Evolutionary conservation across 2,888 invertebrate species (phyloP).

Genomic region (Barypeithes pellucidus): DNA sequence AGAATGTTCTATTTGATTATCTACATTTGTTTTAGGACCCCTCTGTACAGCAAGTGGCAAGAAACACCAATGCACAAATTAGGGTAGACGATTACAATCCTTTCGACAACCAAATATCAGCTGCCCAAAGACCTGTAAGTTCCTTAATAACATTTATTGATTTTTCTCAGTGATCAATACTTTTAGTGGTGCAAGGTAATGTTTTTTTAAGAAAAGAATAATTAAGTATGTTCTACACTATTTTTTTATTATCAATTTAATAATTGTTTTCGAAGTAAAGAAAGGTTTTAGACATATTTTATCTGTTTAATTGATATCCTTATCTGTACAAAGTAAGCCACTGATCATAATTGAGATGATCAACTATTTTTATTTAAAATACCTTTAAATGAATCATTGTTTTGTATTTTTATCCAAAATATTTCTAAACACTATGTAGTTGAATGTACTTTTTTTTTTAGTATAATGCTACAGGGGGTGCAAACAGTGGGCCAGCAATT

Average conservation of each 20-base stretch:
- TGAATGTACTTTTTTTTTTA: not conserved
- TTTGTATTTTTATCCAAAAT: not conserved
- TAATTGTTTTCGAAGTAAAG: slow-evolving; percentile 6
- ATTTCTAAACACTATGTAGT: no score
- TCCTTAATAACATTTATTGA: slow-evolving; percentile 19
- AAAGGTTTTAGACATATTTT: not conserved
- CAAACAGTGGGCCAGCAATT: slow-evolving; percentile 81
- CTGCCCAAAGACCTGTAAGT: slow-evolving; percentile 64
- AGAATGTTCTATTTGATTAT: slow-evolving; percentile 26
- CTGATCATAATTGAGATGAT: slow-evolving; percentile 4
- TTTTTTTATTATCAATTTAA: no score
- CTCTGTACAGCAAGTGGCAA: slow-evolving; percentile 92
- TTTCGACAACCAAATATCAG: slow-evolving; percentile 79
- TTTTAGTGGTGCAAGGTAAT: slow-evolving; percentile 1
- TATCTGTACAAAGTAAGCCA: slow-evolving; percentile 7
- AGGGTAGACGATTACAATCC: slow-evolving; percentile 97
- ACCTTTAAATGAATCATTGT: slow-evolving; percentile 1
- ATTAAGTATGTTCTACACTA: not conserved
- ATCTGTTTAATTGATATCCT: slow-evolving; percentile 7
- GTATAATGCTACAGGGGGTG: slow-evolving; percentile 28
- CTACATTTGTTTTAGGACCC: slow-evolving; percentile 83
- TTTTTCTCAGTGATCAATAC: not conserved
- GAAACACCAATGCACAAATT: slow-evolving; percentile 80
- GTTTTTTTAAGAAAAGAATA: slow-evolving; percentile 2
- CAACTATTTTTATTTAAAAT: slow-evolving; percentile 3